Percentiles rank a stretch among this genome's conserved stretches.
These are phyloP conservation scores for Microtus ochrogaster DNA, from an alignment of 2,113 vertebrate genomes.

Conservation along the genomic window DNA sequence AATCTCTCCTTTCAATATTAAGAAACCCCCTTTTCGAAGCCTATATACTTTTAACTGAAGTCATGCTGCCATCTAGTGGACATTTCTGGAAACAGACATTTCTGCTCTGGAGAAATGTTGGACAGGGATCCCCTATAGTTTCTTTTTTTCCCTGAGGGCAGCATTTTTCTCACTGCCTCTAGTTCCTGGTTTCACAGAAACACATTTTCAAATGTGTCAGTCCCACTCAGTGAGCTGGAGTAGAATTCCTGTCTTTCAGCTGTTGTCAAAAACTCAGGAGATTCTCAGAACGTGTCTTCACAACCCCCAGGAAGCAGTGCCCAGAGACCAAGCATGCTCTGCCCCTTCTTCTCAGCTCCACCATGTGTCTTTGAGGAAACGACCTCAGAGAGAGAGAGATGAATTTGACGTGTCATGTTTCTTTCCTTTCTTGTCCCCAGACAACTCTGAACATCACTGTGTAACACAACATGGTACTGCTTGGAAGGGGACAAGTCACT, in stretches of 20 bases:
- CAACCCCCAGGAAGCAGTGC: neutral
- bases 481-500: neutral
- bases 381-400: neutral
- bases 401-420: neutral
- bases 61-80: slow-evolving; percentile 87
- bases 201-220: slow-evolving; percentile 76
- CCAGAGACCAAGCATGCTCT: neutral
- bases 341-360: neutral
- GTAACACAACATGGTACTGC: neutral
- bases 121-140: slow-evolving; percentile 68
- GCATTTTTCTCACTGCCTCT: slow-evolving; percentile 56
- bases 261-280: slow-evolving; percentile 69
- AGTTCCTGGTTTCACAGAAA: slow-evolving; percentile 57
- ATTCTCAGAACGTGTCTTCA: slow-evolving; percentile 59
- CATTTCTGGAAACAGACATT: accelerated
- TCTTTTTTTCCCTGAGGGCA: slow-evolving; percentile 35
- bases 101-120: slow-evolving; percentile 28
- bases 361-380: slow-evolving; percentile 4
- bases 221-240: slow-evolving; percentile 77
- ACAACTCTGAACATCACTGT: accelerated
- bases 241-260: slow-evolving; percentile 74
- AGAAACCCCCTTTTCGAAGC: slow-evolving; percentile 2
- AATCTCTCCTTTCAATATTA: slow-evolving; percentile 42
- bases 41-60: slow-evolving; percentile 41
- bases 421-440: accelerated